These are phyloP conservation scores for Formicarius rufipectus DNA, from an alignment of 2,113 vertebrate genomes.

Conservation along the genomic window DNA sequence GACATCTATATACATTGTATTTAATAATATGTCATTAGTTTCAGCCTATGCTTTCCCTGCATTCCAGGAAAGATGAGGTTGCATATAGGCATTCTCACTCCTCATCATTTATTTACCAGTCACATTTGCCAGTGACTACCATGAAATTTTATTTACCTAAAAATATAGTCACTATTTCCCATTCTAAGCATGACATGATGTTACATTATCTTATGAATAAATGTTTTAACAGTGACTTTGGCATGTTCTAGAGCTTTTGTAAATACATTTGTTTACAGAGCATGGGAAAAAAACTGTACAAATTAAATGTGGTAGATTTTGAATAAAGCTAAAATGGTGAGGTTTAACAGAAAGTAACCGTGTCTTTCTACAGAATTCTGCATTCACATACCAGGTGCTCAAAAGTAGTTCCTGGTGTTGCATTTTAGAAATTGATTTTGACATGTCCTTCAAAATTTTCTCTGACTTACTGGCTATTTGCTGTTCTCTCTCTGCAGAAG, in stretches of 20 bases:
- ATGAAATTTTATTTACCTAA: background rate
- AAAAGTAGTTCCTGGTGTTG: background rate
- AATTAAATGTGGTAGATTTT: background rate
- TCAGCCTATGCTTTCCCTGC: background rate
- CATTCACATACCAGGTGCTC: background rate
- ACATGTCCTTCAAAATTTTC: background rate
- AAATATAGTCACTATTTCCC: background rate
- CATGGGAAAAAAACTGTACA: background rate
- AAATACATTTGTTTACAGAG: background rate
- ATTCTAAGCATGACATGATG: background rate
- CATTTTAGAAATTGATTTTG: background rate
- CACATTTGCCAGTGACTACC: background rate
- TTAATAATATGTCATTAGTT: background rate
- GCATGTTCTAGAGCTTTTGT: background rate
- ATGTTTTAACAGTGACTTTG: background rate
- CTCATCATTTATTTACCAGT: background rate
- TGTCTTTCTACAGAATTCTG: background rate
- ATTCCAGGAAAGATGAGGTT: background rate
- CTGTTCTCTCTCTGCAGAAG: background rate
- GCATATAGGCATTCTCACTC: background rate
- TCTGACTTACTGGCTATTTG: background rate
- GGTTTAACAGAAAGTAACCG: background rate
- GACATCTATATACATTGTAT: background rate
- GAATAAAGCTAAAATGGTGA: background rate
- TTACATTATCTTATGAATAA: background rate